These are phyloP conservation scores for Kobus ellipsiprymnus DNA, from an alignment of 2,113 vertebrate species.

Conservation along the genomic window DNA sequence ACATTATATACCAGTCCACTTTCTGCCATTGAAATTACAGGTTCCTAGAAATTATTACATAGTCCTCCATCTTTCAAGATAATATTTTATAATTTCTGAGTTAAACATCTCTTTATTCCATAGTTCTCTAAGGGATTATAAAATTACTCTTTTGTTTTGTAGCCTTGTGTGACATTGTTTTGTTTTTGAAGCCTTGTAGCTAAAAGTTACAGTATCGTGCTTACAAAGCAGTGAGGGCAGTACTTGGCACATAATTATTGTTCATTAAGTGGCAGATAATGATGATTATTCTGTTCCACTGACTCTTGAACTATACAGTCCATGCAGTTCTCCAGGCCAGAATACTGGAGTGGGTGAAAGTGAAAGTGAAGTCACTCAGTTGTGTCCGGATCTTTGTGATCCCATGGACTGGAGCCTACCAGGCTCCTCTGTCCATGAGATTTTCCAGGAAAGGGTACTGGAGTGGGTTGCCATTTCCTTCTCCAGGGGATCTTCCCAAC, in stretches of 20 bases:
- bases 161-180: not conserved
- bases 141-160: not conserved
- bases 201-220: not conserved
- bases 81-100: not conserved
- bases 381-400: too few species aligned
- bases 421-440: too few species aligned
- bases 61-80: slow-evolving; percentile 4
- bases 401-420: too few species aligned
- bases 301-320: not conserved
- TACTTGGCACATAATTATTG: not conserved
- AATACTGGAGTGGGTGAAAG: not conserved
- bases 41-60: not conserved
- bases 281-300: not conserved
- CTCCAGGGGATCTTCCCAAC: not conserved
- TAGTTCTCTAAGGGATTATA: not conserved
- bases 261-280: not conserved
- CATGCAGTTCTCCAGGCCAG: not conserved
- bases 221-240: not conserved
- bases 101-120: not conserved
- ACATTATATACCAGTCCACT: not conserved
- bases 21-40: not conserved
- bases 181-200: not conserved
- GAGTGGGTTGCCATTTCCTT: too few species aligned
- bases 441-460: too few species aligned
- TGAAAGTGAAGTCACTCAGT: too few species aligned